phyloP scores from a whole-genome alignment of 92 coral and sea anemone genomes.

The Paragorgia papillata region DNA sequence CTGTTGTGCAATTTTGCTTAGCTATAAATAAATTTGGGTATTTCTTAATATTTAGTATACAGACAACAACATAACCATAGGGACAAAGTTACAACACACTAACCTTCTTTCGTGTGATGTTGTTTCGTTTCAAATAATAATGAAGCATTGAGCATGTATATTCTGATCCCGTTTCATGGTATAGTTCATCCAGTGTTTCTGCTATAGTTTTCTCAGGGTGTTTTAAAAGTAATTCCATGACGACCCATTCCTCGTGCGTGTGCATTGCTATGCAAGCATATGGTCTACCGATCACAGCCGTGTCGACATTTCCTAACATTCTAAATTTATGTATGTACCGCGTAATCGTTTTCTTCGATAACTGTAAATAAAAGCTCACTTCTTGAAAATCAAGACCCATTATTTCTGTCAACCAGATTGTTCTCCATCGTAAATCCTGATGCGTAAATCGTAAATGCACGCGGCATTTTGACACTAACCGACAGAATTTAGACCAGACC shows the following conservation, averaged over 20 bases:
- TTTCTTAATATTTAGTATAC: no score
- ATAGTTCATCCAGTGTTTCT: neutral
- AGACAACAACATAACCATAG: no score
- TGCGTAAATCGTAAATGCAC: no score
- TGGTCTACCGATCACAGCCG: neutral
- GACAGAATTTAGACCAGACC: no score
- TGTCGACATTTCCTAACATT: neutral
- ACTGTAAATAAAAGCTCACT: neutral
- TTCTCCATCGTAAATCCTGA: no score
- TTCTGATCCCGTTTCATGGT: neutral
- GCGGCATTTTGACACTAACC: no score
- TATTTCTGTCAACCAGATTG: no score
- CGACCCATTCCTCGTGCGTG: no score
- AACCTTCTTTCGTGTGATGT: neutral
- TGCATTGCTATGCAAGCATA: neutral
- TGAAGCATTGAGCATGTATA: neutral
- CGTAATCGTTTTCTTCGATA: neutral
- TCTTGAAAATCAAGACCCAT: neutral
- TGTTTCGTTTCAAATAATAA: constrained; percentile 1
- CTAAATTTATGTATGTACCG: constrained; percentile 1
- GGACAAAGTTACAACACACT: neutral
- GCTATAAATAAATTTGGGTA: no score
- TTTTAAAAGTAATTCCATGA: neutral
- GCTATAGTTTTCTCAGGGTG: neutral
- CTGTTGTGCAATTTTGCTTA: neutral